Evolutionary conservation across 2,888 invertebrate genomes (phyloP).

Genomic region (Andrena camellia): DNA sequence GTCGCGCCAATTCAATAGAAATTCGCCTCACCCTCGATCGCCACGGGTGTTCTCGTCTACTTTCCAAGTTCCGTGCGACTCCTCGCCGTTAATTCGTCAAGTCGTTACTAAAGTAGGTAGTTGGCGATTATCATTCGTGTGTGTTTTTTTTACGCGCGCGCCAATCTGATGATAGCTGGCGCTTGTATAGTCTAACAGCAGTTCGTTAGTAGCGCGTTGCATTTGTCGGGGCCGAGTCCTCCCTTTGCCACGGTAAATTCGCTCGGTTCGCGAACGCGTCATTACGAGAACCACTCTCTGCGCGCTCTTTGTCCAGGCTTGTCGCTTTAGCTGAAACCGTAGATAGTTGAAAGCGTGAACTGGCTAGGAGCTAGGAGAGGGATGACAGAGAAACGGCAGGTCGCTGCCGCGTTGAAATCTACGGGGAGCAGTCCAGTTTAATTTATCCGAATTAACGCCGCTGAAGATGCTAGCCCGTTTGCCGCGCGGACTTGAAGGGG

Average conservation of each 20-base stretch:
- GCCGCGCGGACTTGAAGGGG: constrained; percentile 45
- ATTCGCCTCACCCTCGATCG: neutral
- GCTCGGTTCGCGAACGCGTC: constrained; percentile 55
- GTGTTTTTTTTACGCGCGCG: neutral
- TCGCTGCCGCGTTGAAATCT: constrained; percentile 51
- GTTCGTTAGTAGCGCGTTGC: neutral
- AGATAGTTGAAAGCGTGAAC: constrained; percentile 59
- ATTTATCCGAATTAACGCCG: constrained; percentile 72
- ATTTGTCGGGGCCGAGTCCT: neutral
- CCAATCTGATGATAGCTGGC: neutral
- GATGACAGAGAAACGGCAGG: constrained; percentile 13
- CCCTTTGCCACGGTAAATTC: constrained; percentile 14
- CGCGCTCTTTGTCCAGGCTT: constrained; percentile 54
- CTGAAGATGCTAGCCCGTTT: constrained; percentile 66
- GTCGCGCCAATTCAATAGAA: neutral
- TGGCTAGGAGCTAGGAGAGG: constrained; percentile 5
- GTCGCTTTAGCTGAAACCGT: constrained; percentile 65
- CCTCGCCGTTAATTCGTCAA: neutral
- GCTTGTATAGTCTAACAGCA: constrained; percentile 1
- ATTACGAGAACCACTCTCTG: constrained; percentile 58
- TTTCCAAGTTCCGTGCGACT: neutral
- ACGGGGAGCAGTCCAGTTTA: constrained; percentile 62
- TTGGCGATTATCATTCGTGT: neutral
- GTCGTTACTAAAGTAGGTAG: no score
- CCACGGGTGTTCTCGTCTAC: neutral